phyloP scores from a whole-genome alignment of 2,113 vertebrate genomes.

The Manacus vitellinus region DNA sequence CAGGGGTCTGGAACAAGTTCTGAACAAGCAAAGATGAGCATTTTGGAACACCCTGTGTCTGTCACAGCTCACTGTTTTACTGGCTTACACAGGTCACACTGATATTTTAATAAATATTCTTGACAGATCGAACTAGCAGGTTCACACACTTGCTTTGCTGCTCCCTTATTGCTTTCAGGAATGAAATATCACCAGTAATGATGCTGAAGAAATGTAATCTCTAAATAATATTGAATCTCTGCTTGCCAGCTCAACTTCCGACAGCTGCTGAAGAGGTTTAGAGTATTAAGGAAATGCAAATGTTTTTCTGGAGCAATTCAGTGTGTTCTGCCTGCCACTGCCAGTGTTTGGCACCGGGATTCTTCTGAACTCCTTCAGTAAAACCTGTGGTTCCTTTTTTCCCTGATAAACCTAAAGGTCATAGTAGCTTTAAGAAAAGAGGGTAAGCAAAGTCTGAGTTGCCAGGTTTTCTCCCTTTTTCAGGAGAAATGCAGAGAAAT shows the following conservation, averaged over 20 bases:
- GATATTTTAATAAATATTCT: not conserved
- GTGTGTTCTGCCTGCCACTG: not conserved
- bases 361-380: not conserved
- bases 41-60: not conserved
- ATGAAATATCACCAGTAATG: not conserved
- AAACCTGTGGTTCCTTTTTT: not conserved
- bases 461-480: not conserved
- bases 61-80: not conserved
- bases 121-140: not conserved
- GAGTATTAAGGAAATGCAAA: conserved; percentile 1
- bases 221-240: conserved; percentile 1
- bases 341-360: not conserved
- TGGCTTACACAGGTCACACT: not conserved
- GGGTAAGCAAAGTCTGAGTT: not conserved
- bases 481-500: not conserved
- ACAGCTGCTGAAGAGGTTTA: not conserved
- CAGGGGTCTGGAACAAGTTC: not conserved
- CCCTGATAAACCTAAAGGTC: not conserved
- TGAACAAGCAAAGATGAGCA: not conserved
- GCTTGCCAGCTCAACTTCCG: not conserved
- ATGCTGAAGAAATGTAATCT: not conserved
- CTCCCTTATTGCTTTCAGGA: conserved; percentile 6
- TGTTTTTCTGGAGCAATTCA: not conserved
- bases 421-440: not conserved
- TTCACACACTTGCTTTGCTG: not conserved